A percentile compares a stretch with the other conserved stretches of the same genome.
Evolutionary conservation across 2,888 invertebrate species (phyloP).

Genomic region (Rambutsinella grinnellia): DNA sequence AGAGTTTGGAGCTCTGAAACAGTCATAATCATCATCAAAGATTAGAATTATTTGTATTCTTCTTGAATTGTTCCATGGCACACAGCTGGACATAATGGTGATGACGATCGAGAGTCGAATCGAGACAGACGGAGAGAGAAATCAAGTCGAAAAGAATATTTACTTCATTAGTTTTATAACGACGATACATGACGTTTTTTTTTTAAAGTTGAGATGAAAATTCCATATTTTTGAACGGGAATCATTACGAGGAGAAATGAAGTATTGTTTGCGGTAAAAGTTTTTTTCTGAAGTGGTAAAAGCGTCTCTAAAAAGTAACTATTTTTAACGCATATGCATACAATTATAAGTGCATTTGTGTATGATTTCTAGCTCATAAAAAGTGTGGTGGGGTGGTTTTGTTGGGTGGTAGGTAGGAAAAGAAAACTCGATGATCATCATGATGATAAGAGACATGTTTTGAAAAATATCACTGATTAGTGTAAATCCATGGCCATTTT

Average conservation of each 20-base stretch:
- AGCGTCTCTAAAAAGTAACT: too few species aligned
- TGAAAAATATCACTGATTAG: constrained; percentile 53
- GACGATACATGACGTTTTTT: too few species aligned
- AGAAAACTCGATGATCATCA: neutral
- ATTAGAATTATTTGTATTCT: constrained; percentile 31
- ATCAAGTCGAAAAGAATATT: neutral
- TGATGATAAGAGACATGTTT: constrained; percentile 37
- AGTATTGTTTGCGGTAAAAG: constrained; percentile 50
- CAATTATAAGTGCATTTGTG: constrained; percentile 10
- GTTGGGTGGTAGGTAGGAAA: neutral
- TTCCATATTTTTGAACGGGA: neutral
- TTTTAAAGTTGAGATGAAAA: too few species aligned
- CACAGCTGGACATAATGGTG: constrained; percentile 63
- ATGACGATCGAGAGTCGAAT: too few species aligned
- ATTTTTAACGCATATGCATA: constrained; percentile 29
- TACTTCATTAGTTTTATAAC: too few species aligned
- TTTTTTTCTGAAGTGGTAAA: too few species aligned
- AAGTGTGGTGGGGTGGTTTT: neutral
- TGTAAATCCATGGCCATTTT: constrained; percentile 42
- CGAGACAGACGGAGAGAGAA: too few species aligned
- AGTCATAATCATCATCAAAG: constrained; percentile 39
- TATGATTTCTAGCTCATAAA: too few species aligned
- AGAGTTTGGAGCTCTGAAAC: neutral
- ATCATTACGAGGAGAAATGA: constrained; percentile 36
- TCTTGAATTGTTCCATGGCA: constrained; percentile 53